Base-by-base conservation (phyloP, 2,113 vertebrate species). In the Podarcis raffonei region DNA sequence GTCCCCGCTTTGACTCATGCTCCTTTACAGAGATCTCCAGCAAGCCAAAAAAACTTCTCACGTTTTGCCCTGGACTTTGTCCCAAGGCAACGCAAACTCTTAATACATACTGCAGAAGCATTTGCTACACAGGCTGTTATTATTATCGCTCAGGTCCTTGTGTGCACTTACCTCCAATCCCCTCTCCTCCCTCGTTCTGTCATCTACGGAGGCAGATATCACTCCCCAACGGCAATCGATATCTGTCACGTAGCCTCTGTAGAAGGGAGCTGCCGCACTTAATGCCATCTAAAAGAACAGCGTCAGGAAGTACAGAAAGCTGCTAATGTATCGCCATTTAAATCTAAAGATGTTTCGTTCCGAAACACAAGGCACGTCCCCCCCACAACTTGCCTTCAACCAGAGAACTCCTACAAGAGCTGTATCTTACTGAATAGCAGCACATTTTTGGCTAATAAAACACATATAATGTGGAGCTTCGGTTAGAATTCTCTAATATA, bases 201-300 rank as follows among this genome's bases (percentile, higher is more conserved):
- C 99, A 12, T 99, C 99, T 90, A 99, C 99, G 0, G 99, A 99
- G 12, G 99, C 98, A 48, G 99, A 99, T 94, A 99, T 99, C 80
- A 99, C 98, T 65, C 98, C 98, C 99, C 99, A 99, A 91, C 99
- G 99, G 94, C 99, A 99, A 94, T 99, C 99, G 7, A 97, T 99
- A 90, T 99, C 99, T 0, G 99, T 99, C 92, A 99, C 97, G 1
- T 97, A 98, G 91, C 99, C 99, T 96, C 99, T 97, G 96, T 99
- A 99, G 95, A 99, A 98, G 0, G 99, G 99, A 32, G 99, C 98
- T 0, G 99, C 98, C 30, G 99, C 99, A 77, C 99, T 99, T 95
- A 99, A 87, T 0, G 99, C 99, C 99, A 99, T 99, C 99, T 99
- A 90, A 48, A 96, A 96, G 88, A 30, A 94, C 90, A 81, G 6